Percentiles rank a stretch among this genome's conserved stretches.
Conservation (phyloP, 2,888 invertebrate species). For the Heliconius hortense region DNA sequence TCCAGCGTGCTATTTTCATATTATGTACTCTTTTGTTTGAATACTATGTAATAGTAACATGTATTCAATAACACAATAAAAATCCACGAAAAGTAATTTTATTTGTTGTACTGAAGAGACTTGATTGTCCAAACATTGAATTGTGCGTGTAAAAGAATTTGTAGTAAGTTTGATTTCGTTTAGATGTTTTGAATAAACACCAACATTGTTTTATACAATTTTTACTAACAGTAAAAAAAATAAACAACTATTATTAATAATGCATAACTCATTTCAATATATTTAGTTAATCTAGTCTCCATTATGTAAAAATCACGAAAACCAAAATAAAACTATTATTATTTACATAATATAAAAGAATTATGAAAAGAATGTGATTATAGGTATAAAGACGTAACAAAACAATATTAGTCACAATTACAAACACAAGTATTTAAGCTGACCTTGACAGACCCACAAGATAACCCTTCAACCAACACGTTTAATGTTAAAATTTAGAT, state of each 20-base stretch:
- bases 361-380: background rate
- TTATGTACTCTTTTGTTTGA: background rate
- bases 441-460: background rate
- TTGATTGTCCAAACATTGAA: background rate
- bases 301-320: background rate
- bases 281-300: constrained; percentile 13
- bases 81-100: background rate
- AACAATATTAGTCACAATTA: background rate
- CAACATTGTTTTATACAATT: background rate
- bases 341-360: background rate
- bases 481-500: background rate
- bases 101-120: background rate
- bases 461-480: background rate
- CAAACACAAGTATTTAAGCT: background rate
- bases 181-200: background rate
- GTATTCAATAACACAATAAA: background rate
- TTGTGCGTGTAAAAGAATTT: background rate
- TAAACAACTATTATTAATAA: background rate
- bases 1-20: background rate
- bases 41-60: background rate
- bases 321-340: background rate
- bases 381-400: background rate
- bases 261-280: background rate
- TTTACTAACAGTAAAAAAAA: background rate
- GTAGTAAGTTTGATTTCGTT: background rate